Base-by-base conservation (phyloP, 92 coral and sea anemone genomes). In the Scolanthus callimorphus region DNA sequence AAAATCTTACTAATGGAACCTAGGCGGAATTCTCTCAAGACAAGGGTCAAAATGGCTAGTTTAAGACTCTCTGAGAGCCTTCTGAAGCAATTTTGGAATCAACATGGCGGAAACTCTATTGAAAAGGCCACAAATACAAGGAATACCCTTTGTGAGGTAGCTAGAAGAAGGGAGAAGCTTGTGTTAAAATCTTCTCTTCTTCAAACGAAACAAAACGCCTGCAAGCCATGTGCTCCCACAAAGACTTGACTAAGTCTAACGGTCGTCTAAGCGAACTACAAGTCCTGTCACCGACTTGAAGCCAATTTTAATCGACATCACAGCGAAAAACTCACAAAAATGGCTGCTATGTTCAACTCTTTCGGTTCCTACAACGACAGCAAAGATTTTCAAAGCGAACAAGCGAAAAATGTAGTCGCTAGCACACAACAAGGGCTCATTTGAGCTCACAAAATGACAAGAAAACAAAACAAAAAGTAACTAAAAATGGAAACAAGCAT, bases 381-480 rank as follows among this genome's bases (percentile, higher is more conserved):
- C 52, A 46, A 21, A 46, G 19, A 46, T 6, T 21, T 9, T 9
- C 12, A 10, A 10, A 10, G 22, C 12, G 52, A 46, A 46, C 52
- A 46, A 9, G 17, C 49, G 59, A 51, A 57, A 62, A 76, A 82
- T 71, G 31, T 53, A 17, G 53, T 63, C 49, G 49, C 69, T 55
- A 30, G 70, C 43, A 39, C 60, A 52, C 66, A 49, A 47, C 24
- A 21, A 30, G 31, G 45, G 69, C 11, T 51, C 58, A 63, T 60
- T 52, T 44, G 49, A 57, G 59, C 49, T 53, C 69, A 48, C 70
- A 76, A 64, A 73, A 82, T 70, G 59, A 49, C 64, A 82, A 78
- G 61, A 53, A 82, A 75, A 75, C 83, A 64, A 67, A 74, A 76
- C 75, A 82, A 62, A 82, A 82, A 62, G 63, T 71, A 45, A 63